Evolutionary conservation across 1,140 invertebrate species (phyloP).

Genomic region (Diorhabda sublineata): DNA sequence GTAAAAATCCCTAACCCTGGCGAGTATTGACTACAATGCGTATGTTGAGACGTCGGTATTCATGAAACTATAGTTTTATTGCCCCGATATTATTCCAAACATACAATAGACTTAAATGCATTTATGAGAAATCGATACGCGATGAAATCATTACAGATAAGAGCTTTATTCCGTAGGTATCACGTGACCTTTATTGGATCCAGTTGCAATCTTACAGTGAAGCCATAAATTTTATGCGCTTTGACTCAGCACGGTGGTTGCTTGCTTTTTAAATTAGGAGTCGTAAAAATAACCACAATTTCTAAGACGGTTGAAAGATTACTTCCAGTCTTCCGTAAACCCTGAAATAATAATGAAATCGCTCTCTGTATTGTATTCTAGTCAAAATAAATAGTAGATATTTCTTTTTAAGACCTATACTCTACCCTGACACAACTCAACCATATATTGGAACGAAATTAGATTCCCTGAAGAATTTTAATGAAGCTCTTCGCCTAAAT

Average conservation of each 20-base stretch:
- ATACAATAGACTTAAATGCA: constrained; percentile 10
- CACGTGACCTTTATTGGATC: constrained; percentile 18
- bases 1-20: constrained; percentile 1
- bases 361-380: constrained; percentile 9
- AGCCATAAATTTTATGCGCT: constrained; percentile 21
- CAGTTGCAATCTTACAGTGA: constrained; percentile 22
- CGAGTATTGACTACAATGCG: neutral
- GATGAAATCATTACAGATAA: constrained; percentile 18
- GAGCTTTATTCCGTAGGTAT: constrained; percentile 5
- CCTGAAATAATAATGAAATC: constrained; percentile 14
- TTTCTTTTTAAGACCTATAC: neutral
- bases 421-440: neutral
- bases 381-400: constrained; percentile 1
- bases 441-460: neutral
- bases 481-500: no score
- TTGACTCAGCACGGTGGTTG: constrained; percentile 18
- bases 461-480: no score
- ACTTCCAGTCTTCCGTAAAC: neutral
- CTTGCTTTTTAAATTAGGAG: constrained; percentile 20
- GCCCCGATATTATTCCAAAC: constrained; percentile 3
- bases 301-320: constrained; percentile 8
- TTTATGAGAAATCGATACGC: constrained; percentile 15
- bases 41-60: neutral
- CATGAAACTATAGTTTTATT: constrained; percentile 12
- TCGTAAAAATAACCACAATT: constrained; percentile 17